Evolutionary conservation across 2,113 vertebrate genomes (phyloP).

Genomic region (Gambusia holbrooki): DNA sequence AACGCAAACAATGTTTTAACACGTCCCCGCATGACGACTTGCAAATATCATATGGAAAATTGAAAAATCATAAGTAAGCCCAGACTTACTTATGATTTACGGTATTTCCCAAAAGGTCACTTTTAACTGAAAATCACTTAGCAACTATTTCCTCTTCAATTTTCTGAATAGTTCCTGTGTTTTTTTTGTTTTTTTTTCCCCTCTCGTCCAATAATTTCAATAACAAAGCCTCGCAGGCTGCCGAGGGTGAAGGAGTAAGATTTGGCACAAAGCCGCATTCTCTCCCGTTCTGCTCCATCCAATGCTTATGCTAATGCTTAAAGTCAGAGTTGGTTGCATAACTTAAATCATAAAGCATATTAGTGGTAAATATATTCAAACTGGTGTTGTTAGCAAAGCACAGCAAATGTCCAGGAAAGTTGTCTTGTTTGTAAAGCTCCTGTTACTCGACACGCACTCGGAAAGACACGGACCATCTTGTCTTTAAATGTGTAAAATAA

Average conservation of each 20-base stretch:
- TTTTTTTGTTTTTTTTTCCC: slow-evolving; percentile 21
- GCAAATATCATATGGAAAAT: not conserved
- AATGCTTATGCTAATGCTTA: slow-evolving; percentile 65
- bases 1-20: not conserved
- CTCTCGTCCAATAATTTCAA: slow-evolving; percentile 50
- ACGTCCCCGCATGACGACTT: not conserved
- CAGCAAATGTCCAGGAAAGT: slow-evolving; percentile 17
- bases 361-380: slow-evolving; percentile 57
- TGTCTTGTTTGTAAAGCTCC: slow-evolving; percentile 6
- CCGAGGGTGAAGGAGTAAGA: slow-evolving; percentile 46
- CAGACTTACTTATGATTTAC: not conserved
- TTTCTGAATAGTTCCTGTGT: slow-evolving; percentile 40
- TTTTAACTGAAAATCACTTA: slow-evolving; percentile 43
- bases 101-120: slow-evolving; percentile 35
- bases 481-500: not conserved
- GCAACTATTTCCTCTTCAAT: slow-evolving; percentile 22
- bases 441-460: not conserved
- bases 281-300: slow-evolving; percentile 30
- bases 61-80: not conserved
- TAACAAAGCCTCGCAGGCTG: slow-evolving; percentile 54
- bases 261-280: slow-evolving; percentile 42
- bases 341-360: slow-evolving; percentile 43
- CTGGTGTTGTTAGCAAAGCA: not conserved
- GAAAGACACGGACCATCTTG: not conserved
- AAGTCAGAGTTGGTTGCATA: slow-evolving; percentile 43